Base-by-base conservation (phyloP, 2,888 invertebrate genomes). In the Cephus rjabovi region DNA sequence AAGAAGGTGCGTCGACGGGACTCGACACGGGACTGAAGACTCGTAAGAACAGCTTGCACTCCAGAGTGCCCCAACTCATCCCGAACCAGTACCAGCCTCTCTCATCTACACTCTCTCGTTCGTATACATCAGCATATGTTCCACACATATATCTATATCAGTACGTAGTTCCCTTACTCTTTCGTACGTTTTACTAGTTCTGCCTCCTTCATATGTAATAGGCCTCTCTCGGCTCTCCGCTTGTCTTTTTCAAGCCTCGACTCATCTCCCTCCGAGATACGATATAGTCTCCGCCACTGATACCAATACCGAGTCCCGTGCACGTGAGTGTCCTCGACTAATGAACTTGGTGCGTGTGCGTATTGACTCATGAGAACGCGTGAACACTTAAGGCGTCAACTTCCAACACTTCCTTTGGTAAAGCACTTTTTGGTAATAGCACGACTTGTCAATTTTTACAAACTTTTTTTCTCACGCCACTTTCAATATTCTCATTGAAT, bases 1-100 rank as follows among this genome's bases (percentile, higher is more conserved):
- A 56, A 84, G 87, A 89, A 87, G 88, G 86, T 87, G 88, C 89
- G 87, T 83, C 85, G 87, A 84, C 88, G 87, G 85, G 84, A 87
- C 85, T 87, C 88, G 86, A 85, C 88, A 86, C 88, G 86, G 87
- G 88, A 89, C 89, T 89, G 89, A 84, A 85, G 40, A 56, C 40
- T 23, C 40, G 40, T 56, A 56, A 56, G 83, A 85, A 83, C 86
- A 86, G 86, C 82, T 83, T 83, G 83, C 84, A 85, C 75, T 71
- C 83, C 40, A 82, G 81, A 82, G 81, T 81, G 81, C 82, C 77
- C 83, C 83, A 81, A 84, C 87, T 87, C 86, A 85, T 85, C 88
- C 85, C 86, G 31, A 71, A 33, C 31, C 71, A 33, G 31, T 71
- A 30, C 74, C 34, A 69, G 40, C 40, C 74, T 76, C 30, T 76